Evolutionary conservation across 92 coral and sea anemone species (phyloP).

Genomic region (Muricea muricata): DNA sequence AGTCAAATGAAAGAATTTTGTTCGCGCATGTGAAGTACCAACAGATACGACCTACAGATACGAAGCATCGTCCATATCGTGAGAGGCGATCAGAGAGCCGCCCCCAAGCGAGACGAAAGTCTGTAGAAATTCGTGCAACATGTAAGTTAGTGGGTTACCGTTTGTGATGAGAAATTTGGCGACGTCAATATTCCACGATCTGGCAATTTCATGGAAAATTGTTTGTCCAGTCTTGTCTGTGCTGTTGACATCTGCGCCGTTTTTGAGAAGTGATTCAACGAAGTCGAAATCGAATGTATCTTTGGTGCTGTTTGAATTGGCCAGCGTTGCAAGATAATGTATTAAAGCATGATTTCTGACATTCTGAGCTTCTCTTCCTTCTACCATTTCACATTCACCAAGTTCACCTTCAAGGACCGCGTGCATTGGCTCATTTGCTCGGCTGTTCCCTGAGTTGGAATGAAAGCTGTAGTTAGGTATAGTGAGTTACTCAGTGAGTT

Average conservation of each 20-base stretch:
- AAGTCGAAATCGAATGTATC: constrained; percentile 88
- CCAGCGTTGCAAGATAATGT: constrained; percentile 83
- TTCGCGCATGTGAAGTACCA: no score
- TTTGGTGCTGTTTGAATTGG: constrained; percentile 72
- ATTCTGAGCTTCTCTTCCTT: constrained; percentile 5
- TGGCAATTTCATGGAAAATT: constrained; percentile 84
- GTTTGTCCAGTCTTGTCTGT: constrained; percentile 95
- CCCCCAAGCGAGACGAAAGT: background rate
- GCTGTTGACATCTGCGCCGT: constrained; percentile 81
- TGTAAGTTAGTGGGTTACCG: constrained; percentile 51
- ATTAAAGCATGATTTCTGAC: constrained; percentile 68
- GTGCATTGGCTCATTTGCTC: constrained; percentile 28
- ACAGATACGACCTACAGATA: no score
- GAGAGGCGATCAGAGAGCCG: no score
- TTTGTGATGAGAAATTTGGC: constrained; percentile 78
- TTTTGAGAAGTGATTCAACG: constrained; percentile 78
- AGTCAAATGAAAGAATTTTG: no score
- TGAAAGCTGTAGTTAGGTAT: no score
- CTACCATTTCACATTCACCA: constrained; percentile 1
- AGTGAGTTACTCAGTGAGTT: no score
- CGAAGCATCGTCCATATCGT: no score
- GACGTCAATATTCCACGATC: constrained; percentile 91
- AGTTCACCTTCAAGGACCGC: constrained; percentile 38
- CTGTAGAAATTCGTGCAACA: no score
- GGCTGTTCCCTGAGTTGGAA: background rate